Conservation (phyloP, 2,797 vertebrate species). For the Alcedo atthis region DNA sequence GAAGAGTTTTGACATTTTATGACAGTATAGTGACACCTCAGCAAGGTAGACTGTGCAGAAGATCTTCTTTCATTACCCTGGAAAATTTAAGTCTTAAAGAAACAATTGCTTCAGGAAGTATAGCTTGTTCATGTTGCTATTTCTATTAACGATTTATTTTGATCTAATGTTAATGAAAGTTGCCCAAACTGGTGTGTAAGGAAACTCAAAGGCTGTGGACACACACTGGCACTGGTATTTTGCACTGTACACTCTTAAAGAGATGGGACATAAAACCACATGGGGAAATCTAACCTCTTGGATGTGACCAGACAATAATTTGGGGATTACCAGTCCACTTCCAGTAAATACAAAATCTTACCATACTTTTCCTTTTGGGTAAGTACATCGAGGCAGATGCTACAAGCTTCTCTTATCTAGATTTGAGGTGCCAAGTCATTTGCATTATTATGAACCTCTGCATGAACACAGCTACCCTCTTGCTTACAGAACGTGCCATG, state of each 20-base stretch:
- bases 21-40: neutral
- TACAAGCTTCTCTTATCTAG: neutral
- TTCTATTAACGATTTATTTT: neutral
- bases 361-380: neutral
- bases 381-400: neutral
- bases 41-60: neutral
- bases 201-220: neutral
- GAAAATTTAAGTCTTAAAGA: neutral
- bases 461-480: neutral
- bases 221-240: neutral
- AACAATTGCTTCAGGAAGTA: neutral
- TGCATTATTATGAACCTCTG: neutral
- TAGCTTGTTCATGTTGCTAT: neutral
- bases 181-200: neutral
- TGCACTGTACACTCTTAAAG: neutral
- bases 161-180: neutral
- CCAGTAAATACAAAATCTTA: neutral
- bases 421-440: neutral
- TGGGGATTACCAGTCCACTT: neutral
- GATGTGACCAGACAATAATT: neutral
- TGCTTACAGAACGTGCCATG: neutral
- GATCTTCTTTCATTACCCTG: neutral
- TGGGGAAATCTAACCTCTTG: neutral
- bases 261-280: neutral
- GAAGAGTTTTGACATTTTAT: neutral